These are phyloP conservation scores for Elachura formosa DNA, from an alignment of 2,113 vertebrate genomes.

Conservation along the genomic window DNA sequence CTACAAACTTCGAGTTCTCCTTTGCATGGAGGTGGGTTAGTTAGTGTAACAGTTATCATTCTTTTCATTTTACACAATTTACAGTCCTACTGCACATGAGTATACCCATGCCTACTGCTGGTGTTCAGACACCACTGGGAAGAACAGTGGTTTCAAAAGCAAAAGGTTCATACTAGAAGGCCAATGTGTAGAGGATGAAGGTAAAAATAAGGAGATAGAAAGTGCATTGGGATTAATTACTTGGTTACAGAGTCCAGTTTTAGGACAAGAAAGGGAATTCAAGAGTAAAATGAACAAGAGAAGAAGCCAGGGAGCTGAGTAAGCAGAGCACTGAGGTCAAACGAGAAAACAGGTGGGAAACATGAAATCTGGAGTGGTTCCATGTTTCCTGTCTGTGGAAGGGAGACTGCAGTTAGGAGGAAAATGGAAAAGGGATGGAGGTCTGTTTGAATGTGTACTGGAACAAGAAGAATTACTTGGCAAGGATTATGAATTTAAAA, in stretches of 20 bases:
- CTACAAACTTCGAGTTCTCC: background rate
- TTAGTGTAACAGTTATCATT: background rate
- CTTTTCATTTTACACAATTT: background rate
- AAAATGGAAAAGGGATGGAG: background rate
- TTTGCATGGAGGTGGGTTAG: background rate
- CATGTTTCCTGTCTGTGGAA: too few species aligned
- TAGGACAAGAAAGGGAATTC: background rate
- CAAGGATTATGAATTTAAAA: background rate
- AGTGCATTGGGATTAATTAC: background rate
- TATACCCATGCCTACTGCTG: background rate
- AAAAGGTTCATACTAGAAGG: background rate
- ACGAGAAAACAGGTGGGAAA: background rate
- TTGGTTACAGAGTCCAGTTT: background rate
- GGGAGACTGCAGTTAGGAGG: background rate
- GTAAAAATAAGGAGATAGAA: background rate
- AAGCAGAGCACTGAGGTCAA: background rate
- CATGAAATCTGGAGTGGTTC: too few species aligned
- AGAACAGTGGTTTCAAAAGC: background rate
- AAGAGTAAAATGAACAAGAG: background rate
- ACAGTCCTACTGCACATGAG: background rate
- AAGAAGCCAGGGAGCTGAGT: background rate
- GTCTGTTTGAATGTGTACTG: background rate
- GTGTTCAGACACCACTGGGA: accelerated
- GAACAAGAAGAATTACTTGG: background rate
- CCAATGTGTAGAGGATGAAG: background rate